Evolutionary conservation across 2,888 invertebrate species (phyloP).

Genomic region (Nomada lathburiana): DNA sequence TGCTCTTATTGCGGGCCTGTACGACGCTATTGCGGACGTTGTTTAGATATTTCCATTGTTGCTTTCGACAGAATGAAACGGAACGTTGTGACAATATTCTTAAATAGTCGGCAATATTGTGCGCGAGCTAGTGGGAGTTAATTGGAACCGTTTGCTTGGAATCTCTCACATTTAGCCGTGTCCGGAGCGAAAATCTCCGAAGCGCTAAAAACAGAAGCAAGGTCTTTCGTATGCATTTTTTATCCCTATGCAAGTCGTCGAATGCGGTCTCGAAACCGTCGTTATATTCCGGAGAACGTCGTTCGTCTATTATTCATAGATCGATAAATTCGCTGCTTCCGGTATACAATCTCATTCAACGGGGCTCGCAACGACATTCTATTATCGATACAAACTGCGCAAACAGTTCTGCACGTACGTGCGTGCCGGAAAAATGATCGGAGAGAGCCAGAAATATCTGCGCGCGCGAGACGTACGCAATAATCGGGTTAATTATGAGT

Average conservation of each 20-base stretch:
- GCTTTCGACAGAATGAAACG: slow-evolving; percentile 2
- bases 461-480: not conserved
- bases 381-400: slow-evolving; percentile 4
- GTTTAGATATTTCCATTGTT: slow-evolving; percentile 15
- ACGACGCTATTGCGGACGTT: not conserved
- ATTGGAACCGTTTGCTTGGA: slow-evolving; percentile 23
- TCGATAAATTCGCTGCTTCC: slow-evolving; percentile 5
- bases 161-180: slow-evolving; percentile 15
- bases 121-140: slow-evolving; percentile 12
- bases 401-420: not conserved
- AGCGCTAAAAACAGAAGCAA: slow-evolving; percentile 18
- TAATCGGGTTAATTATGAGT: slow-evolving; percentile 25
- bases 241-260: not conserved
- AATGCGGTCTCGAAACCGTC: not conserved
- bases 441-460: not conserved
- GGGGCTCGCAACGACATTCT: not conserved
- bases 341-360: not conserved
- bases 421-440: not conserved
- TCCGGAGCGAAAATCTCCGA: not conserved
- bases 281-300: not conserved
- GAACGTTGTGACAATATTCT: slow-evolving; percentile 26
- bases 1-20: not conserved
- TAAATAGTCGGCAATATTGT: slow-evolving; percentile 18
- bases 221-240: not conserved
- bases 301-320: too few relatives aligned